A percentile compares a stretch with the other conserved stretches of the same genome.
phyloP scores from a whole-genome alignment of 2,113 vertebrate genomes.

The Syngnathus typhle region DNA sequence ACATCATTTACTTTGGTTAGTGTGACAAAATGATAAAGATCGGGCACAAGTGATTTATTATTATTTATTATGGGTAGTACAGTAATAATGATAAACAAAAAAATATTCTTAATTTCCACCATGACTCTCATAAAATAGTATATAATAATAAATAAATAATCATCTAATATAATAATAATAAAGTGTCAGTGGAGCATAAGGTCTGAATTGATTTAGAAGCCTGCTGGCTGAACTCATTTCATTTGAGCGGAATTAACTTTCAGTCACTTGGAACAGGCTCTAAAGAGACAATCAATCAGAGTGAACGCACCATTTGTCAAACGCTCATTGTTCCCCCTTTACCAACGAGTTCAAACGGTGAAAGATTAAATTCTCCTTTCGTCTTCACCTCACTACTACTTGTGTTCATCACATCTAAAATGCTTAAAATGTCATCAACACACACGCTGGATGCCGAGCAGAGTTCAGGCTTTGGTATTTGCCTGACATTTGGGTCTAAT shows the following conservation, averaged over 20 bases:
- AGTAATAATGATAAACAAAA: not conserved
- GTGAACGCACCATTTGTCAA: conserved; percentile 13
- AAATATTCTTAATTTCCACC: not conserved
- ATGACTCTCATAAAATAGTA: no score
- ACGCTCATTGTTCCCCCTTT: not conserved
- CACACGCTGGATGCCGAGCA: not conserved
- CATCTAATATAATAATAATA: not conserved
- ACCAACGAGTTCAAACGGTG: not conserved
- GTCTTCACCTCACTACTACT: no score
- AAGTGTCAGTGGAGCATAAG: not conserved
- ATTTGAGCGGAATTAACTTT: conserved; percentile 21
- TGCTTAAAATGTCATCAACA: not conserved
- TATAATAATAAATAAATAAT: no score
- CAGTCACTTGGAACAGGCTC: conserved; percentile 25
- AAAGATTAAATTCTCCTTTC: not conserved
- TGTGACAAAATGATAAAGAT: no score
- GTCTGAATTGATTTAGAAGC: conserved; percentile 22
- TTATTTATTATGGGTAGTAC: not conserved
- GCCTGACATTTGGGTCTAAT: conserved; percentile 53
- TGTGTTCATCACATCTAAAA: not conserved
- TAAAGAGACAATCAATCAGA: conserved; percentile 27
- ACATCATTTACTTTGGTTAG: no score
- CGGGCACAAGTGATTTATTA: no score
- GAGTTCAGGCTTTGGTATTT: conserved; percentile 59
- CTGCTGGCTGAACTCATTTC: conserved; percentile 23